Base-by-base conservation (phyloP, 2,113 vertebrate genomes). In the Anas platyrhynchos region DNA sequence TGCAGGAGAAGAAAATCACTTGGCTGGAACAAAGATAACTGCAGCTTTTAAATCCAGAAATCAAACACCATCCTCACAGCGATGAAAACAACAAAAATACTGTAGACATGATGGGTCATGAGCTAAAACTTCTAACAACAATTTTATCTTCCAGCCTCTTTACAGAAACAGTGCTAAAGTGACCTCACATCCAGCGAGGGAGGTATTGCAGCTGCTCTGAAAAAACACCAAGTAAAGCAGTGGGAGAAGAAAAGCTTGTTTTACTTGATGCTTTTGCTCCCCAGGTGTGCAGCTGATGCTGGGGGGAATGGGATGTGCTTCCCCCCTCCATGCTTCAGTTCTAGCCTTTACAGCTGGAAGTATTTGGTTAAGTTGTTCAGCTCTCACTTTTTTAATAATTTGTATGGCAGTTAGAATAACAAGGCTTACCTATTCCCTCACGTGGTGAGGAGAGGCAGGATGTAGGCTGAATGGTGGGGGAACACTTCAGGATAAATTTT, bases 211-310 rank as follows among this genome's bases (percentile, higher is more conserved):
- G 94, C 74, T 86, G 83, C 13, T 81, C 69, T 95, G 69, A 82
- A 66, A 81, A 82, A 72, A 38, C 48, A 80, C 43, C n/a, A 26
- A 71, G 81, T 13, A 69, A 91, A 95, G 50, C 80, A 75, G 65
- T 87, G 82, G 87, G 89, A 10, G 78, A 95, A 92, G 38, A 84
- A 89, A 92, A 89, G 32, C 87, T 84, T 58, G n/a, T 59, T 96
- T 89, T 65, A 16, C 21, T 82, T 61, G 89, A 16, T 82, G 46
- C 50, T 72, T 78, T 91, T 36, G 72, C 56, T 87, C 52, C 48
- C 25, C 31, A 78, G 71, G 78, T 85, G 86, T 89, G 77, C 4
- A 0, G 77, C 38, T 27, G 32, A 32, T 50, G 58, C 13, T 5
- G 58, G n/a, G 36, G 61, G 34, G 25, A 52, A 26, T 63, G 25